Base-by-base conservation (phyloP, 2,797 vertebrate species). In the Coccyzus lansbergi region DNA sequence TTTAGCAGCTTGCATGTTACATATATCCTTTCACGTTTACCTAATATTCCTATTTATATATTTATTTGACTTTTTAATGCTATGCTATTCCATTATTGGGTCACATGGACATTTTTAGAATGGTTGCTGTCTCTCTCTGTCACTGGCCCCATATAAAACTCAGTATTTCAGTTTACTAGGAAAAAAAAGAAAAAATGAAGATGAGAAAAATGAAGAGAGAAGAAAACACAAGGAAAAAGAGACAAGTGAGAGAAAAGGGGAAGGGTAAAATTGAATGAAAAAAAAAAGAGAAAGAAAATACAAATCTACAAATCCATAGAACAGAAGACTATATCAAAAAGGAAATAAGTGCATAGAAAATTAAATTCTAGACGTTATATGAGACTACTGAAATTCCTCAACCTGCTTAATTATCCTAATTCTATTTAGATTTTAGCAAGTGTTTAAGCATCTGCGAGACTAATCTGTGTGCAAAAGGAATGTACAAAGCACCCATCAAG, bases 1-100 rank as follows among this genome's bases (percentile, higher is more conserved):
- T 98, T 97, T 77, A 77, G 74, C 29, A 80, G 84, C 15, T 79
- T 94, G 48, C 79, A 40, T 62, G 70, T 83, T 95, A 76, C 83
- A 67, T 36, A 38, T 40, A 88, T 92, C 65, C 60, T 84, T 96
- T 91, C 83, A 94, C 75, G 1, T 96, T 97, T 87, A 86, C 83
- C 74, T 92, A 78, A 88, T 82, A 48, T 78, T 87, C 34, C 6
- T 38, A 36, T 40, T 76, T 72, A 48, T 75, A 71, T 53, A 59
- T 60, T 58, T 53, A 6, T 34, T 72, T 84, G 2, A 3, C 29
- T 70, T 82, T 86, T 95, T 72, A 62, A 71, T 63, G 38, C 4
- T 4, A 60, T 92, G 44, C 26, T 68, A 22, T 83, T 85, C 75
- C 40, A 64, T 74, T 92, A 92, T 92, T 72, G 22, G 63, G 46